Base-by-base conservation (phyloP, 2,113 vertebrate species). In the Pimephales promelas region DNA sequence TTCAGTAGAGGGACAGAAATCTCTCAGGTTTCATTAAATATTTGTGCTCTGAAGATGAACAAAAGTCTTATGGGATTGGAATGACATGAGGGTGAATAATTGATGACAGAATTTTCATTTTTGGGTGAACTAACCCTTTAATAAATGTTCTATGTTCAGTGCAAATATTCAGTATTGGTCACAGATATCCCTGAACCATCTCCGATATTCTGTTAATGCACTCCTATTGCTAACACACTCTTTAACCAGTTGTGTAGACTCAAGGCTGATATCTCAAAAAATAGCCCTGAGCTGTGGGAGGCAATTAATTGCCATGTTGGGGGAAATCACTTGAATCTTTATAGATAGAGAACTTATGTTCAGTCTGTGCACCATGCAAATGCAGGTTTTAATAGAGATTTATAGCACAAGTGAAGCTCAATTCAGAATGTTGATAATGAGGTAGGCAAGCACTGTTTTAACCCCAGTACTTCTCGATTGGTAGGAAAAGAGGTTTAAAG, bases 391-490 rank as follows among this genome's bases (percentile, higher is more conserved):
- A 95, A 95, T 95, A 96, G 88, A 95, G 95, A 96, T 95, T 95
- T 95, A 94, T 92, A 94, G 90, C 88, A 92, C 90, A 92, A 92
- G 92, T 79, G 88, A 89, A 93, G 94, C 91, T 91, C 92, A 89
- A 92, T 91, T 93, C 94, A 91, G 94, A 95, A 91, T 84, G 64
- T 85, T 94, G 92, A 96, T 96, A 96, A 97, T 96, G 94, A 96
- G 94, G 91, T 92, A 92, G 92, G 91, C 91, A 89, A 95, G 93
- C 93, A 95, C 91, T 94, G 93, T 95, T 95, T 96, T 92, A 96
- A 95, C 92, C 92, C 92, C 92, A 92, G 91, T 91, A 88, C 93
- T 92, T 90, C 91, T 93, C 91, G 94, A 93, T 90, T 93, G 91
- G 92, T 89, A 93, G 88, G 87, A 92, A 88, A 79, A 31, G 72